Evolutionary conservation across 2,888 invertebrate genomes (phyloP), one percentile per base, ranked within the genome.

Genomic region (Epinotia nisella): DNA sequence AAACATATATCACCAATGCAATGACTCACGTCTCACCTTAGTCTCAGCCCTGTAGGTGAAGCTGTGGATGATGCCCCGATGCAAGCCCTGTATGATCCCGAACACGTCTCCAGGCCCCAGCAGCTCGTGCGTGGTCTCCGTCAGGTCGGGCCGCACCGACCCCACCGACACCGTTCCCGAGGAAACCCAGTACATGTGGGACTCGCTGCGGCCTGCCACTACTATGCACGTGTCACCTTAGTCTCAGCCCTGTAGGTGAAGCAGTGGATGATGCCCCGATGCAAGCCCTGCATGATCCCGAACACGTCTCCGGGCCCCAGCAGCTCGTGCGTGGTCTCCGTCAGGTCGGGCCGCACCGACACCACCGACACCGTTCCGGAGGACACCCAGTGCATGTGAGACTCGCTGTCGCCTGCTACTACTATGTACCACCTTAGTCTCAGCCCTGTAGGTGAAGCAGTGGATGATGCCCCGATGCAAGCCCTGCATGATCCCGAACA

Each of bases 301-400:
- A 95, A 94, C 72, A 93, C 89, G 76, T 94, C 94, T 2, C 92
- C 92, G 0, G 88, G 73, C 0, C 83, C 85, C 0, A 95, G 86
- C 3, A 87, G 77, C 75, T 94, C 94, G 76, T 94, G 94, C 0
- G 91, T 90, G 17, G 88, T 90, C 78, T 93, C 93, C 0, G 93
- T 93, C 45, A 93, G 80, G 76, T 93, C 93, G 0, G 85, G 76
- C 0, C 90, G 79, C 11, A 92, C 91, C 0, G 92, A 92, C n/a
- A 93, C 86, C 15, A 93, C 93, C 0, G 92, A 87, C 21, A 94
- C 94, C 0, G 85, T 83, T 5, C 95, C 94, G 0, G 88, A 84
- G 0, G 91, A 88, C 62, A 95, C 92, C 89, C 94, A 94, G 82
- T 93, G 93, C 94, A 94, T 94, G 2, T 91, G 88, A 0, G 94